Conservation (phyloP, 2,797 vertebrate genomes). For the Protosalanx chinensis region DNA sequence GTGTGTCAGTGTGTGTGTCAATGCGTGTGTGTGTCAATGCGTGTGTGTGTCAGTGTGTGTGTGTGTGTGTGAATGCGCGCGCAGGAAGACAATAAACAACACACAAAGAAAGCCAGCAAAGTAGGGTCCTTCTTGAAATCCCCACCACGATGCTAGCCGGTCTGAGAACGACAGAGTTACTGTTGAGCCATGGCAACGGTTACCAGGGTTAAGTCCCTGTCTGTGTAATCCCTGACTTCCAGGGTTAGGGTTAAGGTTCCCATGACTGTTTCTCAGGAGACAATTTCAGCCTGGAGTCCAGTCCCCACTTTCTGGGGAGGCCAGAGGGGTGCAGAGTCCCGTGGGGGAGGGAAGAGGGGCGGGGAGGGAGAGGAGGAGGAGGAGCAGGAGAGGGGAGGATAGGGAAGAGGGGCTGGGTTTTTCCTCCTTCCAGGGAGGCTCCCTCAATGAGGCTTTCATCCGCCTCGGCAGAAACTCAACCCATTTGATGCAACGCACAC, state of each 20-base stretch:
- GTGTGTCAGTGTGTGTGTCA: no score
- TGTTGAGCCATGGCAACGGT: no score
- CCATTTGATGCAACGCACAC: background rate
- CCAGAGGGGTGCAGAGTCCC: background rate
- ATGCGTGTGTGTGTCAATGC: no score
- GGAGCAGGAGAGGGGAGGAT: conserved; percentile 35
- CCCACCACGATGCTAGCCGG: no score
- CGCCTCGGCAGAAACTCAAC: conserved; percentile 29
- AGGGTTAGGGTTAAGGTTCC: conserved; percentile 7
- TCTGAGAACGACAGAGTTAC: no score
- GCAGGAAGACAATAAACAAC: no score
- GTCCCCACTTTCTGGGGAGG: background rate
- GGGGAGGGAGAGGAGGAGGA: no score
- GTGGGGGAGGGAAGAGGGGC: no score
- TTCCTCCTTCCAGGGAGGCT: conserved; percentile 40
- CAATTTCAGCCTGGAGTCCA: conserved; percentile 28
- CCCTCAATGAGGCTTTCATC: conserved; percentile 58
- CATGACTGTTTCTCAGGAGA: conserved; percentile 11
- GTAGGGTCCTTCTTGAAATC: no score
- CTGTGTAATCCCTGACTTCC: conserved; percentile 22
- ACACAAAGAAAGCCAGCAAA: no score
- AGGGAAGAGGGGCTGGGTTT: conserved; percentile 15
- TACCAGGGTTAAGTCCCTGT: conserved; percentile 1
- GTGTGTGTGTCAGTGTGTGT: no score
- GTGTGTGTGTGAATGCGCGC: no score